These are phyloP conservation scores for Rhagonycha lutea DNA, from an alignment of 2,888 invertebrate genomes.

Conservation along the genomic window DNA sequence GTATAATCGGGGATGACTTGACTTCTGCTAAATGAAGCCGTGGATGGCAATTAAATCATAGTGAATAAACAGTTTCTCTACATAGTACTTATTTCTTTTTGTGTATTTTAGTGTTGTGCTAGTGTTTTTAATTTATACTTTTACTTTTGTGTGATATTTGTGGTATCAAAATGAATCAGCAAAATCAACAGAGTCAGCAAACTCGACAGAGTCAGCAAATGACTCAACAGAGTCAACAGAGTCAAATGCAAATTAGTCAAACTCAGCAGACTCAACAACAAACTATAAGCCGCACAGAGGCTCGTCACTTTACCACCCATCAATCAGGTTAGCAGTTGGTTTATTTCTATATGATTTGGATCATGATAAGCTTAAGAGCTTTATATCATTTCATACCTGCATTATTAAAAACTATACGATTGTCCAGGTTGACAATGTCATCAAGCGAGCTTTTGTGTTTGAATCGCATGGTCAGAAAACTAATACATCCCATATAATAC, in stretches of 20 bases:
- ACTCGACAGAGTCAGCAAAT: constrained; percentile 54
- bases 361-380: neutral
- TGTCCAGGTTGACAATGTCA: neutral
- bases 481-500: neutral
- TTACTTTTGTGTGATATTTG: constrained; percentile 48
- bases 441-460: constrained; percentile 11
- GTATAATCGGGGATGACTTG: constrained; percentile 73
- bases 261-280: constrained; percentile 59
- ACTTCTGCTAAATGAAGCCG: constrained; percentile 70
- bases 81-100: constrained; percentile 39
- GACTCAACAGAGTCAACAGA: constrained; percentile 58
- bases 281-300: constrained; percentile 72
- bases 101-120: constrained; percentile 46
- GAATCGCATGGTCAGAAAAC: constrained; percentile 1
- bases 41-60: constrained; percentile 54
- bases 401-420: neutral
- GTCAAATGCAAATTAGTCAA: constrained; percentile 56
- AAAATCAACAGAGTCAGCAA: constrained; percentile 60
- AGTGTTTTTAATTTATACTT: constrained; percentile 39
- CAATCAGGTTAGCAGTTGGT: constrained; percentile 66
- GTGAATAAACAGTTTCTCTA: constrained; percentile 43
- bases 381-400: neutral
- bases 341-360: neutral
- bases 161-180: constrained; percentile 75
- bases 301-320: constrained; percentile 72